Conservation (phyloP, 1,140 invertebrate genomes). For the Lordiphosa clarofinis region DNA sequence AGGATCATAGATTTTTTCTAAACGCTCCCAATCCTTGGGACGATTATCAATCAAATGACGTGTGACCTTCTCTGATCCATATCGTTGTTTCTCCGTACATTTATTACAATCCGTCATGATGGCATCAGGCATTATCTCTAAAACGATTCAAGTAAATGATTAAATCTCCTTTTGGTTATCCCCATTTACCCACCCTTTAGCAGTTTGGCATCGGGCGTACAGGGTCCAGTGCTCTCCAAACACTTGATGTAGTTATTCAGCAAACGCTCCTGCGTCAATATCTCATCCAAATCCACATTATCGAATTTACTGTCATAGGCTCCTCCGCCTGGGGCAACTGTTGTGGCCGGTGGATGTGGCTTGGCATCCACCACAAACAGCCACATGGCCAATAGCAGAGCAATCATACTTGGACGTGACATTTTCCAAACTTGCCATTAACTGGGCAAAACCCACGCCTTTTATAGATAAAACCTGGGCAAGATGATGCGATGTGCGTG, state of each 20-base stretch:
- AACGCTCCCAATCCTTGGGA: conserved; percentile 81
- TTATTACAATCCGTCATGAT: conserved; percentile 83
- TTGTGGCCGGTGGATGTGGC: conserved; percentile 53
- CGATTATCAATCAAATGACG: conserved; percentile 81
- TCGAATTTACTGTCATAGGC: conserved; percentile 87
- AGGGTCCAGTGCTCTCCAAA: conserved; percentile 83
- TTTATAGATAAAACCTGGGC: conserved; percentile 33
- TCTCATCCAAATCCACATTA: conserved; percentile 85
- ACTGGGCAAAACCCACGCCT: conserved; percentile 5
- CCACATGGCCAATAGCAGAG: conserved; percentile 13
- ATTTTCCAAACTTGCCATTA: conserved; percentile 17
- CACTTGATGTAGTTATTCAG: conserved; percentile 85
- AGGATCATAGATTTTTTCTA: conserved; percentile 84
- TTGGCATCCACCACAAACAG: conserved; percentile 17
- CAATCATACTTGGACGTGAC: conserved; percentile 1
- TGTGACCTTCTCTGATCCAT: conserved; percentile 81
- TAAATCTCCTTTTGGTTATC: not conserved
- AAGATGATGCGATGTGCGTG: conserved; percentile 37
- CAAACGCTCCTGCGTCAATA: conserved; percentile 84
- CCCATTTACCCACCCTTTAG: conserved; percentile 81
- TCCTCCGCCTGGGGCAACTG: conserved; percentile 57
- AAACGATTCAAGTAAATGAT: not conserved
- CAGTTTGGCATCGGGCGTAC: conserved; percentile 85
- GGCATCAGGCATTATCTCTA: conserved; percentile 84
- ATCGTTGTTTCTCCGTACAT: conserved; percentile 83